Conservation (phyloP, 2,797 vertebrate species). For the Lemur catta region DNA sequence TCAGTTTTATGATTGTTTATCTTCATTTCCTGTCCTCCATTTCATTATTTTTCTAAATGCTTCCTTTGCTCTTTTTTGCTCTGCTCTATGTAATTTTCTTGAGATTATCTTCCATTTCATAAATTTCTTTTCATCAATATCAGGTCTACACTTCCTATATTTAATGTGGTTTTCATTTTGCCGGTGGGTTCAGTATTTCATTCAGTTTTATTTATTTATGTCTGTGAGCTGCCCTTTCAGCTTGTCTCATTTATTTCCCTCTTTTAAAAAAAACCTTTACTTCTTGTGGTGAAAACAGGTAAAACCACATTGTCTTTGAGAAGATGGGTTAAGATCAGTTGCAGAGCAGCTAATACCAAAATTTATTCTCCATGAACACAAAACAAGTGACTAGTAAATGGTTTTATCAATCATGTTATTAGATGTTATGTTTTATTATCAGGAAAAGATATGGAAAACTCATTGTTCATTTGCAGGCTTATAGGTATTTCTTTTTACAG, state of each 20-base stretch:
- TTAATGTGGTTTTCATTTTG: not conserved
- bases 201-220: not conserved
- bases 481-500: not conserved
- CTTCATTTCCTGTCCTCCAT: conserved; percentile 7
- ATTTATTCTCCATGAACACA: conserved; percentile 13
- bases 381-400: not conserved
- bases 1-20: conserved; percentile 4
- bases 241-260: not conserved
- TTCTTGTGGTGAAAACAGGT: conserved; percentile 26
- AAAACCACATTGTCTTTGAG: conserved; percentile 36
- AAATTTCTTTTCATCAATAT: conserved; percentile 16
- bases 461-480: not conserved
- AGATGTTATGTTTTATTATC: conserved; percentile 2
- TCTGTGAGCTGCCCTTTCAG: not conserved
- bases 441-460: not conserved
- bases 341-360: not conserved
- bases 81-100: conserved; percentile 5
- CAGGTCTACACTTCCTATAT: not conserved
- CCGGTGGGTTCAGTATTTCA: not conserved
- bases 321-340: conserved; percentile 32
- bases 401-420: not conserved
- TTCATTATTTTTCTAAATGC: conserved; percentile 32
- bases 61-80: conserved; percentile 5
- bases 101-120: conserved; percentile 13
- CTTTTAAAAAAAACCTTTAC: conserved; percentile 12